Conservation (phyloP, 2,797 vertebrate species). For the Mycteria americana region DNA sequence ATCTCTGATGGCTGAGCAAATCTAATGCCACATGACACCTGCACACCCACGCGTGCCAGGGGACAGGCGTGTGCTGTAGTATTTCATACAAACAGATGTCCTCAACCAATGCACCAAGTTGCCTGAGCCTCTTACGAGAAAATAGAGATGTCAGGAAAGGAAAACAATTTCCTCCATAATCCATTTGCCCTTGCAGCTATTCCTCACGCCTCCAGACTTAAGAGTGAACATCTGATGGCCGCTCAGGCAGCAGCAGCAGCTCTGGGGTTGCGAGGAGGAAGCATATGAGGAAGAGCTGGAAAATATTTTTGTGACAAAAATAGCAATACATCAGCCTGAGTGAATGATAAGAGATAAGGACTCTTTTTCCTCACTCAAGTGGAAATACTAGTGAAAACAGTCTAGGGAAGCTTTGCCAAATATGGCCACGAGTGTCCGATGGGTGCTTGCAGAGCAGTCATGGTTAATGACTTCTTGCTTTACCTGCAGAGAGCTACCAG, state of each 20-base stretch:
- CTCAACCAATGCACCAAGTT: neutral
- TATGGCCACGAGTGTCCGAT: neutral
- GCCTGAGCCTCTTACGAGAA: neutral
- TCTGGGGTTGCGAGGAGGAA: neutral
- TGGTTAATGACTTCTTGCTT: neutral
- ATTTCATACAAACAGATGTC: neutral
- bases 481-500: neutral
- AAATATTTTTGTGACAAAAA: neutral
- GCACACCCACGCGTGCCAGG: neutral
- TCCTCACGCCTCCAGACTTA: neutral
- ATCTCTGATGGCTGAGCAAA: neutral
- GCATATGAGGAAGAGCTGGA: neutral
- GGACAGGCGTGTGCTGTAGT: neutral
- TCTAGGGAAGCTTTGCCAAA: neutral
- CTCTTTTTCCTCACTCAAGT: neutral
- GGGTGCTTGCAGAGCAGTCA: neutral
- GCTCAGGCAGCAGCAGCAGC: neutral
- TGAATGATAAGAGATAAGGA: neutral
- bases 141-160: slow-evolving; percentile 16
- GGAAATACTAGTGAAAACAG: neutral
- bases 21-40: neutral
- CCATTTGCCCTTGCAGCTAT: neutral
- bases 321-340: neutral
- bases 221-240: neutral
- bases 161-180: neutral